These are phyloP conservation scores for Melipona quadrifasciata DNA, from an alignment of 1,140 invertebrate genomes.

Conservation along the genomic window DNA sequence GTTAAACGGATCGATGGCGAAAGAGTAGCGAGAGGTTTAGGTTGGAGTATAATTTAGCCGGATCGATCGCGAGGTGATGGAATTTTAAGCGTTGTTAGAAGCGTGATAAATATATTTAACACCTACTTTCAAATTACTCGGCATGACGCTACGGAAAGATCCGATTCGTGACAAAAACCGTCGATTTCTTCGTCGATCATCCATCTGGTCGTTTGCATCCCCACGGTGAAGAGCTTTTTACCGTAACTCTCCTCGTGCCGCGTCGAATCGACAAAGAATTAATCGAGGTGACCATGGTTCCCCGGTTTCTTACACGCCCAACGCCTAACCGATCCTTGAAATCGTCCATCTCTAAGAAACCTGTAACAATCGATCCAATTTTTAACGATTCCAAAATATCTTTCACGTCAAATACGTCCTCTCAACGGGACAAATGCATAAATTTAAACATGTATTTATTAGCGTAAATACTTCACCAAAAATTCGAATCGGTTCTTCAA, in stretches of 20 bases:
- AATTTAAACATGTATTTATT: too few relatives aligned
- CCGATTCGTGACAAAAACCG: conserved; percentile 17
- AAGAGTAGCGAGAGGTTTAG: neutral
- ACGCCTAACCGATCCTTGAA: conserved; percentile 6
- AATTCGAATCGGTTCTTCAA: too few relatives aligned
- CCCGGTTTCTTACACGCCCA: conserved; percentile 21
- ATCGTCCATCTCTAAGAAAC: neutral
- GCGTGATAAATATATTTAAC: conserved; percentile 48
- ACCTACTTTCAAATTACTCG: conserved; percentile 46
- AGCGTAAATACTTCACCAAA: too few relatives aligned
- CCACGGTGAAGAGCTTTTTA: conserved; percentile 21
- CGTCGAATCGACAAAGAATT: conserved; percentile 49
- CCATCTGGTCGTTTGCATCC: conserved; percentile 49
- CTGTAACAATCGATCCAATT: conserved; percentile 10
- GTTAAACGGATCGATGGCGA: neutral
- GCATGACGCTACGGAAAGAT: conserved; percentile 42
- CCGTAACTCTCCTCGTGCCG: conserved; percentile 6
- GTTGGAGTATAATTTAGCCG: too few relatives aligned
- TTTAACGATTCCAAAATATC: neutral
- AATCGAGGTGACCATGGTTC: conserved; percentile 45
- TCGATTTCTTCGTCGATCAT: conserved; percentile 30
- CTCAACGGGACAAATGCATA: too few relatives aligned
- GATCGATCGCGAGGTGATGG: neutral
- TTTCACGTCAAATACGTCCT: too few relatives aligned
- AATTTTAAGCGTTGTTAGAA: conserved; percentile 25